Base-by-base conservation (phyloP, 92 coral and sea anemone genomes). In the Parazoanthus darwini region DNA sequence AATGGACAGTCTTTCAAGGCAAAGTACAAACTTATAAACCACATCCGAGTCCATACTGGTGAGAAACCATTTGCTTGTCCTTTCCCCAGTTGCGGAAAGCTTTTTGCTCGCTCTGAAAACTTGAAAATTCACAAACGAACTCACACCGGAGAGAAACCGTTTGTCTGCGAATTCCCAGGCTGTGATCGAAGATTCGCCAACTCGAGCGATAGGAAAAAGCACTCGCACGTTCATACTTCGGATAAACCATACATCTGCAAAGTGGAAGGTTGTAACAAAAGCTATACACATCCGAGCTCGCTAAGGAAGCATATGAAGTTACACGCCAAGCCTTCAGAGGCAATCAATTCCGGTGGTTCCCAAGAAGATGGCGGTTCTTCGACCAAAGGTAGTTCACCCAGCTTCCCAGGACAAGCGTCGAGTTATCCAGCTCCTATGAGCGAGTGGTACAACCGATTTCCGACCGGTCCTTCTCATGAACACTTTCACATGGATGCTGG, bases 101-200 rank as follows among this genome's bases (percentile, higher is more conserved):
- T 97, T 72, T 97, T 97, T 63, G 99, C 99, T 67, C 94, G 99
- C 88, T 97, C 99, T 14, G 99, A 97, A 92, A 97, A 97, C 92
- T 92, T 97, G 80, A 97, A 97, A 91, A 97, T 97, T 66, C 99
- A 97, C 88, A 97, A 97, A 90, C 89, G 99, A 89, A 97, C 99
- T 73, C 99, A 97, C 90, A 97, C 99, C 6, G 99, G 99, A 42
- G 99, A 97, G 90, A 97, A 97, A 80, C 99, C 99, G 11, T 97
- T 97, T 89, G 91, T 95, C 85, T 97, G 99, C 88, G 99, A 97
- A 88, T 95, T 82, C 85, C 99, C 99, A 20, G 99, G 99, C 38
- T 97, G 99, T 78, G 99, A 97, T 94, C 99, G 99, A 63, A 90
- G 98, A 85, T 97, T 97, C 91, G 99, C 99, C 85, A 97, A 97